Conservation (phyloP, 2,113 vertebrate species). For the Amazona vittata region DNA sequence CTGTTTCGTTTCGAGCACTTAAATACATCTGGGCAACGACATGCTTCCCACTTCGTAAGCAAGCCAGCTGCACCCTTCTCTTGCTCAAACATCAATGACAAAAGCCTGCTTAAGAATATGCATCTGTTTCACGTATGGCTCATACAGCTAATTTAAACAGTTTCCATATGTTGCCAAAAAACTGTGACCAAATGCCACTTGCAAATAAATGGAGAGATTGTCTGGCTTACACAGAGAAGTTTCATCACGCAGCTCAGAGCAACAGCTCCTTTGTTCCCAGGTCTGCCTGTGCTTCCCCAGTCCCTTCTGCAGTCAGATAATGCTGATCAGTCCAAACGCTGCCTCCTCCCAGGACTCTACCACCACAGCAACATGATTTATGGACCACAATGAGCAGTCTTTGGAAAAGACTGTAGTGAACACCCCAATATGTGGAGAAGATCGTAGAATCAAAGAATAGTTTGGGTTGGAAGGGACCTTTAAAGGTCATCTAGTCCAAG, state of each 20-base stretch:
- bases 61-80: constrained; percentile 50
- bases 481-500: neutral
- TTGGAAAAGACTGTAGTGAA: neutral
- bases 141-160: constrained; percentile 11
- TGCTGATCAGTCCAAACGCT: neutral
- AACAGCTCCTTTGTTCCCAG: constrained; percentile 30
- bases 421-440: fast-evolving
- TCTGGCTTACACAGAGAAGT: constrained; percentile 7
- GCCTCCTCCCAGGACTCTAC: neutral
- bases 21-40: constrained; percentile 6
- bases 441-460: neutral
- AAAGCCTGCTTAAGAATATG: constrained; percentile 37
- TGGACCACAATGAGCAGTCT: neutral
- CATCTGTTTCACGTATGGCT: constrained; percentile 58
- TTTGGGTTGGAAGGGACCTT: neutral
- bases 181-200: constrained; percentile 49
- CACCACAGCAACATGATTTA: neutral
- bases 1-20: constrained; percentile 8
- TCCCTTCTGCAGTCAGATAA: neutral
- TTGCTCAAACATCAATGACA: neutral
- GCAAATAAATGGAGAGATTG: constrained; percentile 53
- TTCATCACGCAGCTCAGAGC: neutral
- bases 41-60: constrained; percentile 9
- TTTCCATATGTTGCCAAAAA: constrained; percentile 61
- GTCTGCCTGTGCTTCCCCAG: neutral